These are phyloP conservation scores for Siphonodentalium dalli DNA, from an alignment of 2,888 invertebrate genomes.

Conservation along the genomic window DNA sequence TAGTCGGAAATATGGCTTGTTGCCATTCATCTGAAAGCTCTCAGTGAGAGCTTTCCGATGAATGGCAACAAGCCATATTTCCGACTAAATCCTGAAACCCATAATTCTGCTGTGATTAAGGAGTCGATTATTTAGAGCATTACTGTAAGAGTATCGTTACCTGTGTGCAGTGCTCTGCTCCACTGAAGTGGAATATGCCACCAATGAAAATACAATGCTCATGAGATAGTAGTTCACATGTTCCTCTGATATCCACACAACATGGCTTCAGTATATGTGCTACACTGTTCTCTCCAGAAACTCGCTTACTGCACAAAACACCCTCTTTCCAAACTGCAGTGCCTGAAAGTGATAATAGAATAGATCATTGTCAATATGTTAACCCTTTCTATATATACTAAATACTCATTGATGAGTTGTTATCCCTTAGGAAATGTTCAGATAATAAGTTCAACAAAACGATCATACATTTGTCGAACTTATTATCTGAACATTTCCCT, in stretches of 20 bases:
- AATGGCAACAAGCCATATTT: too few relatives aligned
- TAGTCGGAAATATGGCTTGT: too few relatives aligned
- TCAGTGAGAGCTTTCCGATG: too few relatives aligned
- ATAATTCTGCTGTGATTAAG: too few relatives aligned
- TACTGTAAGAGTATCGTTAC: slow-evolving; percentile 21
- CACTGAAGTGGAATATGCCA: slow-evolving; percentile 35
- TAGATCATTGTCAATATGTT: neutral
- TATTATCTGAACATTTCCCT: too few relatives aligned
- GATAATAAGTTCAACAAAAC: too few relatives aligned
- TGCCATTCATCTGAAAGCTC: too few relatives aligned
- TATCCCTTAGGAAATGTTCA: too few relatives aligned
- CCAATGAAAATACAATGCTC: slow-evolving; percentile 45
- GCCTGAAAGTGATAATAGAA: slow-evolving; percentile 29
- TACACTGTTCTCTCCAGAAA: slow-evolving; percentile 32
- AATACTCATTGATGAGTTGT: too few relatives aligned
- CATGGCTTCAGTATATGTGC: slow-evolving; percentile 48
- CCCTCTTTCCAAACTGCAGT: slow-evolving; percentile 37
- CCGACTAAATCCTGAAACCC: too few relatives aligned
- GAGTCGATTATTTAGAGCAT: neutral
- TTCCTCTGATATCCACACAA: slow-evolving; percentile 39
- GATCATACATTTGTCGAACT: too few relatives aligned
- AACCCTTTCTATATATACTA: too few relatives aligned
- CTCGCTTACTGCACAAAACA: slow-evolving; percentile 32
- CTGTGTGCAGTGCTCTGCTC: slow-evolving; percentile 49
- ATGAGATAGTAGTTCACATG: slow-evolving; percentile 40